Percentiles rank a stretch among this genome's conserved stretches.
phyloP scores from a whole-genome alignment of 2,888 invertebrate genomes.

The Odontothrips loti region DNA sequence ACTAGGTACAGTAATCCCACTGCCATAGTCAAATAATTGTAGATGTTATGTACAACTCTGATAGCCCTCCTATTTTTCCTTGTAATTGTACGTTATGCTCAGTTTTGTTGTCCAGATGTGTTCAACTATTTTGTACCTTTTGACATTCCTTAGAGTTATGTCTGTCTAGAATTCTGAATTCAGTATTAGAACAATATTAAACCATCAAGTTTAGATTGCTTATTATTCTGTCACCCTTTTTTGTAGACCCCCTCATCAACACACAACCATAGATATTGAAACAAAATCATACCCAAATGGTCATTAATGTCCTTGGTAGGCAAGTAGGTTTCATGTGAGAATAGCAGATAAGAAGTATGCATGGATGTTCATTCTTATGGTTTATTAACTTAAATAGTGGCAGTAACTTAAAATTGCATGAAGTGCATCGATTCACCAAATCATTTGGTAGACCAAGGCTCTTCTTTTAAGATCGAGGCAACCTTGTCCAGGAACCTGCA shows the following conservation, averaged over 20 bases:
- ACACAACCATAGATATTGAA: no score
- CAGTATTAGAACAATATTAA: not conserved
- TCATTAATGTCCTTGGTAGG: no score
- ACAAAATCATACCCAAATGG: no score
- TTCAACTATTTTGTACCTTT: not conserved
- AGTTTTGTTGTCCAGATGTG: no score
- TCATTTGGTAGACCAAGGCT: slow-evolving; percentile 9
- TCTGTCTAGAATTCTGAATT: no score
- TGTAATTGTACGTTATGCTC: no score
- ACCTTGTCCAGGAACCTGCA: not conserved
- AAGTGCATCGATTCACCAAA: slow-evolving; percentile 5
- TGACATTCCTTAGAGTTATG: not conserved
- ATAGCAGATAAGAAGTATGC: no score
- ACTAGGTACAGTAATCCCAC: not conserved
- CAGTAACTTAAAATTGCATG: no score
- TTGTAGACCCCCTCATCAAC: not conserved
- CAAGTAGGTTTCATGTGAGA: no score
- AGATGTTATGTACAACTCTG: not conserved
- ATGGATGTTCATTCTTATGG: not conserved
- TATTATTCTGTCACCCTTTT: not conserved
- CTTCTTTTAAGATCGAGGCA: not conserved
- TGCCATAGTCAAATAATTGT: not conserved
- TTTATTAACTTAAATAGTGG: not conserved
- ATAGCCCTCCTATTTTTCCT: not conserved
- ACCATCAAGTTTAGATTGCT: not conserved